Percentiles rank a stretch among this genome's conserved stretches.
phyloP scores from a whole-genome alignment of 2,113 vertebrate genomes.

The Vicugna pacos region DNA sequence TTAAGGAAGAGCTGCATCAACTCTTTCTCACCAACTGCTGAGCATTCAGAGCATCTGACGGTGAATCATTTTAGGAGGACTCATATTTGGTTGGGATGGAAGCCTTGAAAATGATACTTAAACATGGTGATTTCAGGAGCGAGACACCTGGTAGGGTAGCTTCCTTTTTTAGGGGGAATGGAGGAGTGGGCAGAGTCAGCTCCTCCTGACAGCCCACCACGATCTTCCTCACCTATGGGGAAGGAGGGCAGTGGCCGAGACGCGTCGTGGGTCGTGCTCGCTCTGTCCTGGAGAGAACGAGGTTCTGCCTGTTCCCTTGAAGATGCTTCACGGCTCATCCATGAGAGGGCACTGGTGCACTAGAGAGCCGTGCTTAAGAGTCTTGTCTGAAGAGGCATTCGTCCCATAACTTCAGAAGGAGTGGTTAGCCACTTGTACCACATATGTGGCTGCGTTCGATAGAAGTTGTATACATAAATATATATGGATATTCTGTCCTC shows the following conservation, averaged over 20 bases:
- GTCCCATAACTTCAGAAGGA: background rate
- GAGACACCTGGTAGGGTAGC: background rate
- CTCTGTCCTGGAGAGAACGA: background rate
- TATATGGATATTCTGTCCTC: background rate
- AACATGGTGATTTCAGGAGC: background rate
- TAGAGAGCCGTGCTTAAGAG: background rate
- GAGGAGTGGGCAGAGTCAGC: background rate
- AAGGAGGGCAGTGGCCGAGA: background rate
- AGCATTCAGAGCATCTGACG: background rate
- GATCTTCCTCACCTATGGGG: background rate
- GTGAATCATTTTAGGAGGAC: background rate
- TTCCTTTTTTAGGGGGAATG: background rate
- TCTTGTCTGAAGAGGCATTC: background rate
- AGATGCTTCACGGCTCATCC: slow-evolving; percentile 61
- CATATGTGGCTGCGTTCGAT: background rate
- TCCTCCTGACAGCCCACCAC: background rate
- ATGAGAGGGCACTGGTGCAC: slow-evolving; percentile 78
- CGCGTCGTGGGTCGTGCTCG: background rate
- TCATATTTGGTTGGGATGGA: background rate
- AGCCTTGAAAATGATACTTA: background rate
- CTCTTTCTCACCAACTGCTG: background rate
- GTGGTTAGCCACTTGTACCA: background rate
- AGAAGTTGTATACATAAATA: background rate
- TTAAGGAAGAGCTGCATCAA: background rate
- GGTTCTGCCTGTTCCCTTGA: background rate